Percentiles rank a stretch among this genome's conserved stretches.
Conservation (phyloP, 2,797 vertebrate genomes). For the Clarias platycephalus region DNA sequence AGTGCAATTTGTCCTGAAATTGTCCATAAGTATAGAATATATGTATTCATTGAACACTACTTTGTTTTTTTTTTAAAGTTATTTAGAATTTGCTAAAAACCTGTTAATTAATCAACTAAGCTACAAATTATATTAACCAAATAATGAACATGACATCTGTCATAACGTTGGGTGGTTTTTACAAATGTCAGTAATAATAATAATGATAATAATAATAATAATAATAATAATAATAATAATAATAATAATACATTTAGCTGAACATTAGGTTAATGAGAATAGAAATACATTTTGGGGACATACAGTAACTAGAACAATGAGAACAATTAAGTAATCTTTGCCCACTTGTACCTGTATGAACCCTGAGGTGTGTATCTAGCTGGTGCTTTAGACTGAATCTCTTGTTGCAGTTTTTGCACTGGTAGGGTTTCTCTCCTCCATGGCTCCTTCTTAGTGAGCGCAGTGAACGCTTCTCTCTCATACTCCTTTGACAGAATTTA, state of each 20-base stretch:
- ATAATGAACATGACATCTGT: background rate
- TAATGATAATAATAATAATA: background rate
- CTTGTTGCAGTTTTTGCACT: constrained; percentile 80
- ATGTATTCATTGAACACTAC: background rate
- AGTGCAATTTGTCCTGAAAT: background rate
- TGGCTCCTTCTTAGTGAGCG: constrained; percentile 65
- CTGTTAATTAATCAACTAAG: background rate
- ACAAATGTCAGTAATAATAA: background rate
- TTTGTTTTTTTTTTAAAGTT: background rate
- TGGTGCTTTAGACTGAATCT: constrained; percentile 86
- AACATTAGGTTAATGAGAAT: too few species aligned
- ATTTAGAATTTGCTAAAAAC: background rate
- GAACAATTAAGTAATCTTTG: background rate
- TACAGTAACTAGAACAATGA: background rate
- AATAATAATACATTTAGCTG: too few species aligned
- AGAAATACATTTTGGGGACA: background rate
- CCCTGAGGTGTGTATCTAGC: constrained; percentile 81
- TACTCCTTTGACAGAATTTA: constrained; percentile 59
- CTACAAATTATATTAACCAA: background rate
- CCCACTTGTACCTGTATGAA: constrained; percentile 78
- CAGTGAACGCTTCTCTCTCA: constrained; percentile 58
- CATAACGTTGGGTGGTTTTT: background rate
- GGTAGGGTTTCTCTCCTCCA: constrained; percentile 71
- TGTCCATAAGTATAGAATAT: background rate
- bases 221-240: too few species aligned